Base-by-base conservation (phyloP, 2,113 vertebrate species). In the Epinephelus moara region DNA sequence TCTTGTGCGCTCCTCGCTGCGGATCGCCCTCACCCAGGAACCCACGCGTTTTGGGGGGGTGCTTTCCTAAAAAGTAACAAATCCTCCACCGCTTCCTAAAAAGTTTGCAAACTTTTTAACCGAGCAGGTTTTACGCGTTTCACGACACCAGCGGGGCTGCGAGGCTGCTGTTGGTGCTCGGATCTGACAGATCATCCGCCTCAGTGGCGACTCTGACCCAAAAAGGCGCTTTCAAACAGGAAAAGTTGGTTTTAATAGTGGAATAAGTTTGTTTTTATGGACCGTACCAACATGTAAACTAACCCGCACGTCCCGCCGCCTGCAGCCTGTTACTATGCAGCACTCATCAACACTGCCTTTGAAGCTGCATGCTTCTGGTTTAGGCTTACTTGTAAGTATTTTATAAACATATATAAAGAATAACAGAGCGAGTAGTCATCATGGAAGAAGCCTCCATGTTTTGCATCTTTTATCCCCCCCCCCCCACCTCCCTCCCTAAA, bases 21-120 rank as follows among this genome's bases (percentile, higher is more conserved):
- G 17, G 6, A n/a, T 27, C 19, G n/a, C 14, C 0, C 10, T 19
- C 55, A n/a, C 15, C 33, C 23, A 25, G 0, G 2, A 25, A 79
- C 56, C 62, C 42, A 2, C 63, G 12, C 21, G 53, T 49, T 18
- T 30, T 23, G 4, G 17, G 45, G 3, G 27, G 19, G 2, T 0
- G 55, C 4, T 60, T 49, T 19, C 42, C 50, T 3, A 17, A 42
- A 75, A 42, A 27, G 37, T 47, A 19, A 2, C 10, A 23, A 49
- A 30, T 2, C 10, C 52, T 8, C 17, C 78, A 27, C 6, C 18
- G 50, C 67, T 19, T 74, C 49, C 71, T 37, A 55, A 23, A 73
- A 85, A 88, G 74, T 90, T 86, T 0, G 70, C 33, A 17, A 87
- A 87, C 63, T 86, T 82, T 74, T n/a, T 52, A 52, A 63, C 23